A percentile compares a stretch with the other conserved stretches of the same genome.
Conservation (phyloP, 2,113 vertebrate species). For the Sorex araneus region DNA sequence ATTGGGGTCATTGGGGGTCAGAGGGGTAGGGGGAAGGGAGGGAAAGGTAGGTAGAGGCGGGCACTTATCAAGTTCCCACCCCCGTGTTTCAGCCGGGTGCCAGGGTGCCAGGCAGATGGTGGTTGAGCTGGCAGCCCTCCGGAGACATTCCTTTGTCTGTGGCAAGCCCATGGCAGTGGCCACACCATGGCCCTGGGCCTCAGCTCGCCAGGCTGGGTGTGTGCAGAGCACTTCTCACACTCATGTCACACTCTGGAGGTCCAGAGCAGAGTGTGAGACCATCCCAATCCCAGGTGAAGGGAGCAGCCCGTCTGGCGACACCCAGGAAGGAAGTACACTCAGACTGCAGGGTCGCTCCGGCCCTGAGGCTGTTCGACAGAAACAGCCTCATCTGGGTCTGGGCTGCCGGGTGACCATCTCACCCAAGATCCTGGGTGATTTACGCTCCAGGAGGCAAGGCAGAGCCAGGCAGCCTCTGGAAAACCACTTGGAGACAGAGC, state of each 20-base stretch:
- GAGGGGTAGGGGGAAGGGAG: not conserved
- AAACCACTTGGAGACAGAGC: slow-evolving; percentile 85
- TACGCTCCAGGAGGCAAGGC: slow-evolving; percentile 74
- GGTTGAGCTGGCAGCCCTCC: too few species aligned
- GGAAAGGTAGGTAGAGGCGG: not conserved
- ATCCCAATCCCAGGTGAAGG: rapidly evolving
- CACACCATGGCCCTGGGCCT: not conserved
- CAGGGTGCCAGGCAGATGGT: not conserved
- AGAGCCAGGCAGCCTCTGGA: slow-evolving; percentile 82
- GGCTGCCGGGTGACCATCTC: slow-evolving; percentile 70
- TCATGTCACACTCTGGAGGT: too few species aligned
- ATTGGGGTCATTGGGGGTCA: not conserved
- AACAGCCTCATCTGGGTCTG: not conserved
- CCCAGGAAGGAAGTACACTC: not conserved
- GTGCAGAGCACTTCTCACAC: too few species aligned
- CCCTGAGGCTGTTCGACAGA: not conserved
- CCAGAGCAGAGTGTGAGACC: rapidly evolving
- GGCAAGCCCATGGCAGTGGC: not conserved
- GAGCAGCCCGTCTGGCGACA: not conserved
- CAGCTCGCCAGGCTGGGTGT: not conserved
- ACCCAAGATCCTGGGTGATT: slow-evolving; percentile 79
- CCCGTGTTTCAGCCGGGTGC: not conserved
- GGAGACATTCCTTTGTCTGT: not conserved
- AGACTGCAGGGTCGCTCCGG: not conserved
- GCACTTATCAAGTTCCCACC: not conserved